Evolutionary conservation across 2,113 vertebrate genomes (phyloP).

Genomic region (Notarius lentiginosus): DNA sequence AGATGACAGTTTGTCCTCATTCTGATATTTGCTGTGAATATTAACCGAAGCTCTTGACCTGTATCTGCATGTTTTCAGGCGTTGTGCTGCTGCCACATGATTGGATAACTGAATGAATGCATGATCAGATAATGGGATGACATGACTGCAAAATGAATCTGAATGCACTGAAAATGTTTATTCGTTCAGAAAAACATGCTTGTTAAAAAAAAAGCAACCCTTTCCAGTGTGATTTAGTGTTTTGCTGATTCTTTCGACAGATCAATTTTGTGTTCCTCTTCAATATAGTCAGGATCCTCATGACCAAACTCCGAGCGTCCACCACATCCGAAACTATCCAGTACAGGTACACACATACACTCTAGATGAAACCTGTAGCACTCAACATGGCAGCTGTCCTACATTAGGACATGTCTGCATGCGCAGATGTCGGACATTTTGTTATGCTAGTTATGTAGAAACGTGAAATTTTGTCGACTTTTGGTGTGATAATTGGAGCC

Average conservation of each 20-base stretch:
- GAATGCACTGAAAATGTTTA: too few species aligned
- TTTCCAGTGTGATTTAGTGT: not conserved
- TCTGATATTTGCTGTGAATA: not conserved
- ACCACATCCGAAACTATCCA: constrained; percentile 69
- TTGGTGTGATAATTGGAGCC: not conserved
- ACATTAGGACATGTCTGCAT: not conserved
- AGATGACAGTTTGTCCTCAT: not conserved
- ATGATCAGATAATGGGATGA: not conserved
- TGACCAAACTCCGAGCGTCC: constrained; percentile 68
- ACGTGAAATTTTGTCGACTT: not conserved
- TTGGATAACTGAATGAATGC: not conserved
- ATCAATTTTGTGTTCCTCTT: constrained; percentile 70
- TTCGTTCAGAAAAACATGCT: too few species aligned
- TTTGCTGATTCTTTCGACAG: constrained; percentile 33
- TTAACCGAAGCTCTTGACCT: not conserved
- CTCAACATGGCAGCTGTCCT: not conserved
- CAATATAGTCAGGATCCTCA: constrained; percentile 68
- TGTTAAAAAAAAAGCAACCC: too few species aligned
- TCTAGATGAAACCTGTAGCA: not conserved
- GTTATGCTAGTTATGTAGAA: not conserved
- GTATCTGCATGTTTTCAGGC: not conserved
- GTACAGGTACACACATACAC: constrained; percentile 58
- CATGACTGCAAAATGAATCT: too few species aligned
- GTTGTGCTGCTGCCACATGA: not conserved
- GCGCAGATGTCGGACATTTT: not conserved